Conservation (phyloP, 2,797 vertebrate genomes). For the Liasis olivaceus region DNA sequence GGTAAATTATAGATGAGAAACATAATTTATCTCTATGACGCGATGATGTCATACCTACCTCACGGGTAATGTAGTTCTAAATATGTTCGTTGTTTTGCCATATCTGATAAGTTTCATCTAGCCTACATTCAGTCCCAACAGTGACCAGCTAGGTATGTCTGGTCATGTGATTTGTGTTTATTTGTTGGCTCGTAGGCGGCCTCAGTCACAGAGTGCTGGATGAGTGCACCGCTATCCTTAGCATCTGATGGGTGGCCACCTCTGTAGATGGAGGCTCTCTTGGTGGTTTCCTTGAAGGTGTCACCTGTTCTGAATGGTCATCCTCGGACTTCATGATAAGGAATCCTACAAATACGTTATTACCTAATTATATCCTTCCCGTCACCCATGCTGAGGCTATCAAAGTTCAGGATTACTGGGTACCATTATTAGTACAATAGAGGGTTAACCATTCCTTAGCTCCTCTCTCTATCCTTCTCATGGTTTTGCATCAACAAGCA, state of each 20-base stretch:
- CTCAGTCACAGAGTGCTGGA: too few relatives aligned
- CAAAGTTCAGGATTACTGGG: background rate
- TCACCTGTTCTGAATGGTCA: too few relatives aligned
- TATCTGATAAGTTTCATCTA: background rate
- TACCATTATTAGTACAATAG: too few relatives aligned
- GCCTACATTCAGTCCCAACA: background rate
- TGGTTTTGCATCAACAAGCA: background rate
- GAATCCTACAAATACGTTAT: background rate
- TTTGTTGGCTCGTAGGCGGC: too few relatives aligned
- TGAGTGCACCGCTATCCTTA: too few relatives aligned
- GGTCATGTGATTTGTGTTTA: too few relatives aligned
- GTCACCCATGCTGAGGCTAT: background rate
- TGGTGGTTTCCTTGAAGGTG: too few relatives aligned
- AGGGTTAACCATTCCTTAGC: too few relatives aligned
- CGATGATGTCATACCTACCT: too few relatives aligned
- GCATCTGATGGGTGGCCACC: background rate
- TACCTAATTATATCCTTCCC: background rate
- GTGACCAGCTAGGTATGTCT: background rate
- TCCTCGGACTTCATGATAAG: background rate
- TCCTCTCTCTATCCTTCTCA: background rate
- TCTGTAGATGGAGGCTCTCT: background rate
- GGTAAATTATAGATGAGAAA: constrained; percentile 48
- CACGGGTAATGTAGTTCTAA: background rate
- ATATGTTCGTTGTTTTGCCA: background rate
- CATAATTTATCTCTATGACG: background rate